Conservation (phyloP, 2,113 vertebrate species). For the Prolemur simus region DNA sequence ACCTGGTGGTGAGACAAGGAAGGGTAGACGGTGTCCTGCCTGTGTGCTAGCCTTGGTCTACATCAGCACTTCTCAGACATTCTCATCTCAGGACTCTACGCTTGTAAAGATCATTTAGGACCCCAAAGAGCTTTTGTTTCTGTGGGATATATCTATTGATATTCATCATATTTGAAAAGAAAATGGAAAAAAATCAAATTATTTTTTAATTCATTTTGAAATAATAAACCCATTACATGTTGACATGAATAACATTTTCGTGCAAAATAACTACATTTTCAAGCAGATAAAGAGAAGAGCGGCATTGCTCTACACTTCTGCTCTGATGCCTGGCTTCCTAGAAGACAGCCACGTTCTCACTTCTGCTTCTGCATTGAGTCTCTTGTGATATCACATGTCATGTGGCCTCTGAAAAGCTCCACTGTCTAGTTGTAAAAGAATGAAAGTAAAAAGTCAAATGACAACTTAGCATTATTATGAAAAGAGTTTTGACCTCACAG, state of each 20-base stretch:
- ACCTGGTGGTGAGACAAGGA: neutral
- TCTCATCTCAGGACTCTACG: neutral
- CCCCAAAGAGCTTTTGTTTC: neutral
- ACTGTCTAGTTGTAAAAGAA: neutral
- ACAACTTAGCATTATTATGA: neutral
- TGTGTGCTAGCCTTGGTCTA: fast-evolving
- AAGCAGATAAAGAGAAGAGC: neutral
- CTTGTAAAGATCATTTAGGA: neutral
- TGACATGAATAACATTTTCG: neutral
- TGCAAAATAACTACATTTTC: neutral
- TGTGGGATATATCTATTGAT: neutral
- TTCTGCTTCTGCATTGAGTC: neutral
- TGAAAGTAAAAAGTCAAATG: neutral
- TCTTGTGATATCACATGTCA: neutral
- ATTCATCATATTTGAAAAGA: neutral
- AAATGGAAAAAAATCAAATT: neutral
- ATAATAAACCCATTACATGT: neutral
- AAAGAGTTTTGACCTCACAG: neutral
- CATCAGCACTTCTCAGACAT: neutral
- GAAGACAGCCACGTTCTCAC: neutral
- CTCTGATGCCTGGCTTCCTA: too few relatives aligned
- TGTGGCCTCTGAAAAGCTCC: neutral
- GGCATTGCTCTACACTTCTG: neutral
- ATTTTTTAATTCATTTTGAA: neutral
- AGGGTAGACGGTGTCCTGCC: neutral